phyloP scores from a whole-genome alignment of 1,140 invertebrate genomes.

The Littorina saxatilis region DNA sequence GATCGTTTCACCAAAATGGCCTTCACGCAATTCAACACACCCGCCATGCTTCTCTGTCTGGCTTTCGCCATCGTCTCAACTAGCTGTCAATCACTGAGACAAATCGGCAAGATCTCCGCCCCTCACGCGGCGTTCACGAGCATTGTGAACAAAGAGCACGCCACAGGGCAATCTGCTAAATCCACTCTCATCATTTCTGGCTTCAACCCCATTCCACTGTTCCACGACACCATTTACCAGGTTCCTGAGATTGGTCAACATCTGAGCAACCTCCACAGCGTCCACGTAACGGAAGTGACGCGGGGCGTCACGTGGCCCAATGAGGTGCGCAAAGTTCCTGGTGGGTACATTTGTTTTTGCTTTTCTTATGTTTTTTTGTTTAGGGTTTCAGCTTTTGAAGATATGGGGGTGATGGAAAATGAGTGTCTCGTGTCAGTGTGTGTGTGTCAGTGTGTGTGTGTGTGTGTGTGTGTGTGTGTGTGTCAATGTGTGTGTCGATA shows the following conservation, averaged over 20 bases:
- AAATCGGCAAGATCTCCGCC: constrained; percentile 39
- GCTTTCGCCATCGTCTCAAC: too few relatives aligned
- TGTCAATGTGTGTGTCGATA: too few relatives aligned
- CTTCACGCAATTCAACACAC: too few relatives aligned
- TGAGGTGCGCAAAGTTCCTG: constrained; percentile 57
- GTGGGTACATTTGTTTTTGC: too few relatives aligned
- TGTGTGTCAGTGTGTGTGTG: too few relatives aligned
- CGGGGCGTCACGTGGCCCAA: constrained; percentile 60
- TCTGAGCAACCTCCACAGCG: constrained; percentile 39
- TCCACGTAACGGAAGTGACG: constrained; percentile 40
- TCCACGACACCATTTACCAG: constrained; percentile 51
- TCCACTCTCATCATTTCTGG: constrained; percentile 56
- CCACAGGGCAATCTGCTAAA: not conserved
- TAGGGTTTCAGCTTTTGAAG: too few relatives aligned
- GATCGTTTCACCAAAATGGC: too few relatives aligned
- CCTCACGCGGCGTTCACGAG: constrained; percentile 51
- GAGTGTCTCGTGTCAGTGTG: too few relatives aligned
- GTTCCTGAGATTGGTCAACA: constrained; percentile 47
- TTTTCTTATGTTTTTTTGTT: too few relatives aligned
- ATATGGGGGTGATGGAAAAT: too few relatives aligned
- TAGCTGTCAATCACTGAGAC: constrained; percentile 6
- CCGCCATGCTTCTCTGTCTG: too few relatives aligned
- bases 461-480: too few relatives aligned
- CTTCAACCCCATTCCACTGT: constrained; percentile 50
- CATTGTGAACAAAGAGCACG: constrained; percentile 41